Base-by-base conservation (phyloP, 2,888 invertebrate species). In the Eupithecia pulchellata region DNA sequence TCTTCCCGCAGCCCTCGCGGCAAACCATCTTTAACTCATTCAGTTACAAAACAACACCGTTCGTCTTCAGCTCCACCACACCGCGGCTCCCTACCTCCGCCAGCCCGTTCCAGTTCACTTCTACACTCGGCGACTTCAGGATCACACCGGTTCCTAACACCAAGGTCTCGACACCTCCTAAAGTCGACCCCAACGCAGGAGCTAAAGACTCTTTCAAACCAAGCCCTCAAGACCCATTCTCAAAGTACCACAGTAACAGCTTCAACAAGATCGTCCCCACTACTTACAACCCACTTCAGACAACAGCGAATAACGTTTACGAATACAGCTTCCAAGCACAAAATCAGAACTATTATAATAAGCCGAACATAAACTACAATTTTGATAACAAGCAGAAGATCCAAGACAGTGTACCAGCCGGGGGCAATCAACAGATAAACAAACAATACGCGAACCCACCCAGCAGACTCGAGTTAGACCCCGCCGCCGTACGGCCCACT, bases 191-290 rank as follows among this genome's bases (percentile, higher is more conserved):
- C 13, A 93, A 92, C 70, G 87, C 85, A 11, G 86, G 85, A 73
- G 81, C 79, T 25, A 91, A 92, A 78, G 81, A 81, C 55, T 80
- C 77, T 1, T 94, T 95, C 76, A 94, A 93, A 72, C 89, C 94
- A 2, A 94, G 94, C 73, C 93, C 93, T 2, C 91, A 93, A 73
- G 94, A 95, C 80, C 94, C 93, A 2, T 92, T 93, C 77, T 79
- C 80, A 11, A 92, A 86, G 61, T 82, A 84, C 65, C 88, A 85
- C n/a, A 68, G 25, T 47, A 88, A 83, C 36, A 83, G 87, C 68
- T 84, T 82, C 61, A 91, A 91, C 71, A 90, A 90, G 80, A 83
- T 91, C 2, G 84, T 87, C 4, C 88, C 90, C 2, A 91, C 92
- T 0, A 93, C 93, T 0, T 93, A 93, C 77, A 93, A 91, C 74